Evolutionary conservation across 2,113 vertebrate species (phyloP), one percentile per base, ranked within the genome.

Genomic region (Daboia siamensis): DNA sequence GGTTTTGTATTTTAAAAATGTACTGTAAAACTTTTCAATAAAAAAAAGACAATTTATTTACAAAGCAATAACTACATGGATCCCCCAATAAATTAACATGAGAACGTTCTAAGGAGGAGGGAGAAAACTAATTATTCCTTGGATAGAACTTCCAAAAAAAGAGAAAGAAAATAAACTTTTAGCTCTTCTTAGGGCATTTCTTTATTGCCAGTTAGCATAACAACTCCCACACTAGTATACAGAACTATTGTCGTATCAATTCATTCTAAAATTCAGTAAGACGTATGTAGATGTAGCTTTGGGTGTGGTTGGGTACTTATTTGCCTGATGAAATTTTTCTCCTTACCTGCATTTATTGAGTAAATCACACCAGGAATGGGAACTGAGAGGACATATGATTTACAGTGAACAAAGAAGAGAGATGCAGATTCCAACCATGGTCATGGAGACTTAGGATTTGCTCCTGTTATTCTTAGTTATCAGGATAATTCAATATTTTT

Each of bases 91-190:
- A 64, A 87, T 87, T 26, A 48, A 61, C 48, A 74, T 21, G 12
- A 51, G 4, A 52, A 90, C 74, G 33, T 74, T 84, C 51, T 44
- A 26, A 56, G 23, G 39, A 87, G 51, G 48, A n/a, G 74, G 48
- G 29, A 51, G 56, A 6, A 48, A 39, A 26, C 39, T 86, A 88
- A 11, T 39, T 48, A 52, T 29, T 86, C 91, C 26, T 0, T 69
- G 0, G 54, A 39, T 17, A 13, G 80, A 39, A 9, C 1, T 84
- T 0, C 0, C n/a, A 57, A 93, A 39, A 24, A 54, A 57, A 46
- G 88, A 33, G 59, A 46, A 90, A 33, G 59, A 59, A 91, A 39
- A 21, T 21, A 29, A 59, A 23, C 46, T 88, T 54, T 61, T 33
- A 3, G 2, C 26, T 86, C 15, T 51, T 88, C 57, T 33, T n/a